These are phyloP conservation scores for Mus caroli DNA, from an alignment of 2,797 vertebrate species.

Conservation along the genomic window DNA sequence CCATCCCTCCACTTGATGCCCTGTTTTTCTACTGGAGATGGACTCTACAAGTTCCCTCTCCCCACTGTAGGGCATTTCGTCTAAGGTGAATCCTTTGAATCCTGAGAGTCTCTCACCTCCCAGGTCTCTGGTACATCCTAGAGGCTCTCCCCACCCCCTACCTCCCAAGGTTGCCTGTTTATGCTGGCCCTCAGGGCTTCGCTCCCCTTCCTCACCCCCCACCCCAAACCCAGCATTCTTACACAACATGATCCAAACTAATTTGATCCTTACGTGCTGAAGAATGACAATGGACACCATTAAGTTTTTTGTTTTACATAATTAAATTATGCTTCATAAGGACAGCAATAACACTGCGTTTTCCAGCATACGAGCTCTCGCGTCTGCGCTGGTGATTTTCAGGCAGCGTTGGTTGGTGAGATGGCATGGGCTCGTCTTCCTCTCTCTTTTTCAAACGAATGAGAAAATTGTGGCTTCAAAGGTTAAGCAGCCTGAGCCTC, in stretches of 20 bases:
- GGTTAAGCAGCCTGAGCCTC: not conserved
- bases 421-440: not conserved
- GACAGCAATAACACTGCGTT: not conserved
- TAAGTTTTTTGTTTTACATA: not conserved
- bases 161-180: not conserved
- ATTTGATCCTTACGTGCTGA: not conserved
- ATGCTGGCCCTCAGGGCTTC: not conserved
- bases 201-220: not conserved
- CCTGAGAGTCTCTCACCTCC: not conserved
- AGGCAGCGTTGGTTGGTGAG: not conserved
- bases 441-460: not conserved
- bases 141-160: not conserved
- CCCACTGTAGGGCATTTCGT: not conserved
- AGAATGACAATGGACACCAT: not conserved
- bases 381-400: not conserved
- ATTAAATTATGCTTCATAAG: not conserved
- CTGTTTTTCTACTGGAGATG: not conserved
- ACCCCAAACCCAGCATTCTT: not conserved
- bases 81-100: not conserved
- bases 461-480: not conserved
- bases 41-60: not conserved
- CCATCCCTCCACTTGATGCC: not conserved
- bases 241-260: not conserved
- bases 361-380: too few relatives aligned
- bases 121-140: not conserved